A percentile compares a stretch with the other conserved stretches of the same genome.
Evolutionary conservation across 2,888 invertebrate species (phyloP).

Genomic region (Gandaritis pyraliata): DNA sequence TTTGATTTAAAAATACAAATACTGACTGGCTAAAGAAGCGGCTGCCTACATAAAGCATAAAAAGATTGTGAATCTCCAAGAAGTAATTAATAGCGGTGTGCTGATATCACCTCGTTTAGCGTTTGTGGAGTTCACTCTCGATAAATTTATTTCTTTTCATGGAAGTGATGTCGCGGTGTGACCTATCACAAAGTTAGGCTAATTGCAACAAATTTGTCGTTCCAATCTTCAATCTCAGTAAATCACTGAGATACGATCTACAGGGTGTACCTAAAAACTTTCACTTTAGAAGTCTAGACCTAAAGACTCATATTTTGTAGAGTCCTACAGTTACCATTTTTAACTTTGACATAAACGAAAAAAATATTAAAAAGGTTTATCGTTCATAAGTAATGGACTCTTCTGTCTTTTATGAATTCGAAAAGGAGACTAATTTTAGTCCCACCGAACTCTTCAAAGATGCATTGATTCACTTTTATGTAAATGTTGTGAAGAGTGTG

Average conservation of each 20-base stretch:
- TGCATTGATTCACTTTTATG: too few species aligned
- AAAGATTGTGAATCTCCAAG: constrained; percentile 52
- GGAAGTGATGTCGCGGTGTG: constrained; percentile 39
- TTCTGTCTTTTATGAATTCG: too few species aligned
- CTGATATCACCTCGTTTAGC: constrained; percentile 61
- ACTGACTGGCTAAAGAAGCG: constrained; percentile 34
- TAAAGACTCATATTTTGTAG: too few species aligned
- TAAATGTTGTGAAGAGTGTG: constrained; percentile 8
- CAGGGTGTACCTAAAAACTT: too few species aligned
- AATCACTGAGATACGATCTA: constrained; percentile 32
- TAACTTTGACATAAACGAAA: too few species aligned
- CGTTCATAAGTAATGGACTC: too few species aligned
- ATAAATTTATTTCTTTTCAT: constrained; percentile 27
- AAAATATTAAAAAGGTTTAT: too few species aligned
- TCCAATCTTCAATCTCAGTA: constrained; percentile 46
- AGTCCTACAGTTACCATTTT: too few species aligned
- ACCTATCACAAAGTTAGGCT: constrained; percentile 50
- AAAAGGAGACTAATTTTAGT: too few species aligned
- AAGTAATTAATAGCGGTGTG: constrained; percentile 55
- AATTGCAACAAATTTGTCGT: constrained; percentile 51
- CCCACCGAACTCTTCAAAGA: too few species aligned
- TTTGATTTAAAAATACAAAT: constrained; percentile 35
- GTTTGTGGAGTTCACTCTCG: constrained; percentile 43
- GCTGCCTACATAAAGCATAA: constrained; percentile 42
- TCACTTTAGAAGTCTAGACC: too few species aligned